Base-by-base conservation (phyloP, 2,888 invertebrate species). In the Tetropium fuscum region DNA sequence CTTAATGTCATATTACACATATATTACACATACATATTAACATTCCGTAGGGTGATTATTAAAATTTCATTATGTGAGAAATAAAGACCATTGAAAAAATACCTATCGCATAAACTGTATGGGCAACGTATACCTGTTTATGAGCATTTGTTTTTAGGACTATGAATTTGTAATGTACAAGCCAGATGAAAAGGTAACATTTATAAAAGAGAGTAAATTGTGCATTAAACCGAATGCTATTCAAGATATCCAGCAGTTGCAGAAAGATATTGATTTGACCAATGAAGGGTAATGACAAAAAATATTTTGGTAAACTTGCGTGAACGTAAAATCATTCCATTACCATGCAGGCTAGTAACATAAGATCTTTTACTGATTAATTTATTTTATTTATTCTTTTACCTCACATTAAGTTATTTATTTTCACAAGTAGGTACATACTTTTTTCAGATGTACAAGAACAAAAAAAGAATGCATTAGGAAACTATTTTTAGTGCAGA, bases 101-200 rank as follows among this genome's bases (percentile, higher is more conserved):
- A 36, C 19, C 22, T 45, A 40, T 27, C 8, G 8, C 5, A n/a
- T 3, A 5, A 27, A 27, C 27, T 27, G 8, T 27, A 5, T 4
- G 27, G 10, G 2, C 27, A 27, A 27, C 2, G 8, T 8, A 27
- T 27, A 27, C 2, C 5, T n/a, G n/a, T 27, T 27, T n/a, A 32
- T 32, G 1, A 3, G 20, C n/a, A 8, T 4, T 40, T 10, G 10
- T 36, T 77, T 75, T 63, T 56, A 81, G 80, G 82, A 83, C 71
- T 83, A 80, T 56, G 84, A 84, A 62, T 85, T 84, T 68, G 82
- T 83, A 13, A 75, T 82, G 1, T 82, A 82, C 40, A 78, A 81
- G 68, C 78, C 81, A 44, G 71, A 74, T 13, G 62, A 74, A 1
- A 76, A 79, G 3, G 80, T 80, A 73, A 74, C 58, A 63, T 49